Evolutionary conservation across 2,888 invertebrate species (phyloP), one percentile per base, ranked within the genome.

Genomic region (Drosophila mimetica): DNA sequence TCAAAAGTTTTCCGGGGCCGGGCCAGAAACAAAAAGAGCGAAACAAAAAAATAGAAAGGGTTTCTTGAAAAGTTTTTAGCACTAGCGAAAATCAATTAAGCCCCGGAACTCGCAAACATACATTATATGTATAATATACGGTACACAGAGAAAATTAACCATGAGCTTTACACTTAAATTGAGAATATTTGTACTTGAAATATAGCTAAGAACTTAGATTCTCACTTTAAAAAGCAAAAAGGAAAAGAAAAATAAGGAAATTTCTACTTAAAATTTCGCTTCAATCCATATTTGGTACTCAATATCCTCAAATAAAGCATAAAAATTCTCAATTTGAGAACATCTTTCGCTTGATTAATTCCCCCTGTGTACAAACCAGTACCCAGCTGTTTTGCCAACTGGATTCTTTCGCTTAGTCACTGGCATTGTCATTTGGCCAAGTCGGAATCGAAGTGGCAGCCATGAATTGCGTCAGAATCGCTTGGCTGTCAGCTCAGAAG

Each of bases 71-170:
- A 58, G 22, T 65, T 63, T 63, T 14, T 3, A 18, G 36, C 37
- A 28, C 20, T 18, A 51, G 14, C 36, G 14, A 53, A 78, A 80
- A 76, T 80, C 79, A 79, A 79, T 80, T 79, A 79, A 78, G 72
- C 67, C 60, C 39, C 46, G 42, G 42, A 60, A 60, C 42, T 51
- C 34, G 22, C 11, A 22, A 1, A 22, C 22, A n/a, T n/a, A 44
- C 16, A 44, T 16, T n/a, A 44, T 28, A 44, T 16, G 2, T 55
- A 28, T 28, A 34, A 14, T 20, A 22, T 25, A 20, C 4, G 11
- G 22, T n/a, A n/a, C n/a, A n/a, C n/a, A n/a, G n/a, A n/a, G n/a
- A n/a, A n/a, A n/a, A n/a, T n/a, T n/a, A n/a, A n/a, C n/a, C n/a
- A n/a, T n/a, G n/a, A n/a, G n/a, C n/a, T n/a, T n/a, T n/a, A n/a